Evolutionary conservation across 2,797 vertebrate species (phyloP), one percentile per base, ranked within the genome.

Genomic region (Coregonus suidteri): DNA sequence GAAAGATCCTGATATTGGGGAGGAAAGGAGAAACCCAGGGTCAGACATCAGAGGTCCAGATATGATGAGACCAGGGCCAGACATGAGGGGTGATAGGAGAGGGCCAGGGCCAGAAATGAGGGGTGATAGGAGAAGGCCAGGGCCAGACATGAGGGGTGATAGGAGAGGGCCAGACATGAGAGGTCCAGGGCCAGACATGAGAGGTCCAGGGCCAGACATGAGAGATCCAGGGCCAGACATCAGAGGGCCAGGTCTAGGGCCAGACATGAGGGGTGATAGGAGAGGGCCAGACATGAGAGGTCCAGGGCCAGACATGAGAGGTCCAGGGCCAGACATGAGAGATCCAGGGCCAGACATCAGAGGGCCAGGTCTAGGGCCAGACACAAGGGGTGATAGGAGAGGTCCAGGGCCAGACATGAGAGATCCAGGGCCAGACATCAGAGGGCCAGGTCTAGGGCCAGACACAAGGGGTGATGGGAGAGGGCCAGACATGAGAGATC

Each of bases 1-100:
- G 78, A 92, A 91, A 69, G 87, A 92, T 47, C 15, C 64, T 35
- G 62, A 66, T 15, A 20, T 47, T 9, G 65, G 41, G 56, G 37
- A 53, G 65, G 62, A 47, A 68, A 62, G 56, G 6, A 56, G 14
- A 18, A 16, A 35, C 52, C 7, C 37, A 62, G 53, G 25, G 59
- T 31, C 54, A 81, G 67, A 41, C 11, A 70, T 53, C 64, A 67
- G 25, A 16, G 51, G 25, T 16, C 51, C 71, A 53, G 71, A 83
- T 66, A 74, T 70, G 2, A 81, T 75, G 47, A 66, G 75, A 35
- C 62, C 47, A 47, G 41, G 41, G 41, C 41, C 41, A 11, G 41
- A 13, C 41, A 47, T 47, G 9, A 47, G 41, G 41, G 41, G 9
- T 47, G 41, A 47, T 47, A 13, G 9, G 41, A 47, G 41, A 47